A percentile compares a stretch with the other conserved stretches of the same genome.
Conservation (phyloP, 2,797 vertebrate species). For the Pyrocephalus nanus region DNA sequence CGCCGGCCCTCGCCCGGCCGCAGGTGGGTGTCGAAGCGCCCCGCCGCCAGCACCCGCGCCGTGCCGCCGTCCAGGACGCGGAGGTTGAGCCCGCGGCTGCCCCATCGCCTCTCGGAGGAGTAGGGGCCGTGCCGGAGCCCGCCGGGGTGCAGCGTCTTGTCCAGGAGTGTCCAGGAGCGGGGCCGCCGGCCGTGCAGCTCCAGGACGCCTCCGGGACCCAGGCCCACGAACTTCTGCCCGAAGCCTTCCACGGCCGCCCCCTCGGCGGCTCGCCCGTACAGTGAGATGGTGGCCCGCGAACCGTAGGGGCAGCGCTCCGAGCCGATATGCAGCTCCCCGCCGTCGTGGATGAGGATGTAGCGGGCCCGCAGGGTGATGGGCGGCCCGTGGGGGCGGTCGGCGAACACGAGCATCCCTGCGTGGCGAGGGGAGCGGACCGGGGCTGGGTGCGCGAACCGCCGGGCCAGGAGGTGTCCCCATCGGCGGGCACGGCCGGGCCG, state of each 20-base stretch:
- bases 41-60: conserved; percentile 5
- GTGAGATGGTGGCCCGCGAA: conserved; percentile 33
- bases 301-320: conserved; percentile 38
- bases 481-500: background rate
- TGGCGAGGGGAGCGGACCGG: background rate
- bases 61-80: conserved; percentile 48
- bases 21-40: conserved; percentile 57
- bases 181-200: conserved; percentile 47
- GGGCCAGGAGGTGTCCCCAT: background rate
- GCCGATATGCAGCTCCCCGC: conserved; percentile 45
- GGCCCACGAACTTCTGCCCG: conserved; percentile 64
- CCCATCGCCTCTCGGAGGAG: conserved; percentile 50
- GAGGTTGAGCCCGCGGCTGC: conserved; percentile 57
- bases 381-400: conserved; percentile 3
- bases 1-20: conserved; percentile 26
- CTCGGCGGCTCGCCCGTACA: conserved; percentile 47
- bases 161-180: conserved; percentile 44
- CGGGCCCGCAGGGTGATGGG: conserved; percentile 22
- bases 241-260: conserved; percentile 12
- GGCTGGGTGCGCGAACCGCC: background rate
- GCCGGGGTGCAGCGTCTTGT: conserved; percentile 25
- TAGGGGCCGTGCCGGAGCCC: conserved; percentile 30
- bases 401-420: conserved; percentile 52
- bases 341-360: conserved; percentile 49
- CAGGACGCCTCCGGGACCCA: conserved; percentile 28